phyloP scores from a whole-genome alignment of 1,140 invertebrate genomes.

The Ceratina australensis region DNA sequence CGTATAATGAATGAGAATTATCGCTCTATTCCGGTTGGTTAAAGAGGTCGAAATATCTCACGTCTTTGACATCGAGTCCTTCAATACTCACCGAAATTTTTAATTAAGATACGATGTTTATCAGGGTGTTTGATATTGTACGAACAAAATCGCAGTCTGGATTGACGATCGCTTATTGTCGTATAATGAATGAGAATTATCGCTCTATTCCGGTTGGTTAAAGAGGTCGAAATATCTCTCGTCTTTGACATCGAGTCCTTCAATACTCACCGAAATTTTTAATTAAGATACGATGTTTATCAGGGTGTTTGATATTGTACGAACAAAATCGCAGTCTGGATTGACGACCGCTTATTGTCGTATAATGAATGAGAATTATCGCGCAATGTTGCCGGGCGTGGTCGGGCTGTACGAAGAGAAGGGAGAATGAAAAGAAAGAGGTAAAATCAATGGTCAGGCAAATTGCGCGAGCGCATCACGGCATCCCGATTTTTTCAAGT shows the following conservation, averaged over 20 bases:
- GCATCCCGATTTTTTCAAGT: constrained; percentile 11
- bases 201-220: background rate
- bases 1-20: too few relatives aligned
- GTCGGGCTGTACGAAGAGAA: background rate
- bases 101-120: too few relatives aligned
- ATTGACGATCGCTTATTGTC: constrained; percentile 5
- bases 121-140: constrained; percentile 8
- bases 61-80: too few relatives aligned
- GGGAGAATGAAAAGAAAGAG: background rate
- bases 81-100: too few relatives aligned
- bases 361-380: constrained; percentile 39
- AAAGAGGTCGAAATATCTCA: too few relatives aligned
- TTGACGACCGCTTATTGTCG: constrained; percentile 1
- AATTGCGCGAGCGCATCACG: background rate
- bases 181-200: constrained; percentile 36
- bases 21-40: too few relatives aligned
- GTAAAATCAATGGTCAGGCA: constrained; percentile 26
- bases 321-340: background rate
- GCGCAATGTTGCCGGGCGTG: constrained; percentile 33
- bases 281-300: too few relatives aligned
- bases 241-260: too few relatives aligned
- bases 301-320: constrained; percentile 7
- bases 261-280: too few relatives aligned
- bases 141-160: background rate
- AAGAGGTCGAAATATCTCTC: too few relatives aligned